Evolutionary conservation across 2,888 invertebrate species (phyloP), one percentile per base, ranked within the genome.

Genomic region (Cheiracanthium punctorium): DNA sequence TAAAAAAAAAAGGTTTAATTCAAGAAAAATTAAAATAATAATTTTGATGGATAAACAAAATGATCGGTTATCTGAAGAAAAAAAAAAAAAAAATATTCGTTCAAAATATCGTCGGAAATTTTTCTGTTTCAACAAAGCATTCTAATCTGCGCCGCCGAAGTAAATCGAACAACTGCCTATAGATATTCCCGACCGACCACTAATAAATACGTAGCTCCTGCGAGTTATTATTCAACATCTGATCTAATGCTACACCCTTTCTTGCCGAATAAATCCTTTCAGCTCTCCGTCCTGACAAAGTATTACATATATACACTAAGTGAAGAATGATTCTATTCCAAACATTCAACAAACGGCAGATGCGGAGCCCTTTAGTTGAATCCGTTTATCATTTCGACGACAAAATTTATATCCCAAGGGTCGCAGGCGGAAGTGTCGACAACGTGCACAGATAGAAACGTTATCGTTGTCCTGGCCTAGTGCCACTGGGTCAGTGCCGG

Each of bases 381-480:
- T 30, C 64, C 82, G 82, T 82, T 82, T 82, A 75, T 82, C 82
- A 70, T 75, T 37, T 75, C 70, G 12, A 1, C 33, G 58, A 58
- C 75, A 58, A 75, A 81, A 82, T 82, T 82, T 82, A 82, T 82
- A 75, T 69, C 75, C 70, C 43, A 52, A 33, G 52, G 80, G 74
- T 81, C 80, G 69, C 75, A 70, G 75, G 33, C 80, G 80, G 80
- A 81, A 81, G 80, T 74, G 65, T 67, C 80, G 58, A 80, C 80
- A 80, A 80, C 80, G 72, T 72, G 64, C n/a, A 65, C 80, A 71
- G 64, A 71, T 65, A 52, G 58, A 30, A 74, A 74, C 67, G 73
- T 81, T 81, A 81, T 81, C 80, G 74, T 48, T 20, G 73, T 74
- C 48, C 73, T 81, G 80, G 80, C 73, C 73, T 71, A 33, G 33